These are phyloP conservation scores for Diplolepis rosae DNA, from an alignment of 2,888 invertebrate genomes.

Conservation along the genomic window DNA sequence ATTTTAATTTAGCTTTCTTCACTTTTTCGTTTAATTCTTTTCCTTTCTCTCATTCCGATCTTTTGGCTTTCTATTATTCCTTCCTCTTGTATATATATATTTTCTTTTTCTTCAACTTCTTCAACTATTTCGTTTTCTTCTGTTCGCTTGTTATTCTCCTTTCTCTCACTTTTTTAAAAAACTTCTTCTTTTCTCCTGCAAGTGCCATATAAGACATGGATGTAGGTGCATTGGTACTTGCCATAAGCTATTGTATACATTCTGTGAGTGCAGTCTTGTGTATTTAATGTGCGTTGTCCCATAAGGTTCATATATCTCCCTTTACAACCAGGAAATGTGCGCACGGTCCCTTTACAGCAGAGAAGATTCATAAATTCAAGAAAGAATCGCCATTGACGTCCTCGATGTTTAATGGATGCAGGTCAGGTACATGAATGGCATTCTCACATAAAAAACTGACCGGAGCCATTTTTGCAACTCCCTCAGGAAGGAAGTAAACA, in stretches of 20 bases:
- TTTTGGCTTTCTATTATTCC: no score
- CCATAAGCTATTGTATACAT: slow-evolving; percentile 3
- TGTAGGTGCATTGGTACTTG: background rate
- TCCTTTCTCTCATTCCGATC: background rate
- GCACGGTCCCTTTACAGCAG: slow-evolving; percentile 50
- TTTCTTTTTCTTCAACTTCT: background rate
- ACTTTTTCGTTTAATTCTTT: background rate
- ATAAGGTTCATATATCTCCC: slow-evolving; percentile 58
- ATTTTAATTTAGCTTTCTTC: background rate
- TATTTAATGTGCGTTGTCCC: slow-evolving; percentile 53
- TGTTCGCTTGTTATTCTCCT: background rate
- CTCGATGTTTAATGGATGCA: slow-evolving; percentile 22
- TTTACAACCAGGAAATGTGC: slow-evolving; percentile 57
- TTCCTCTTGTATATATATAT: no score
- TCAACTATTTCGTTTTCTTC: background rate
- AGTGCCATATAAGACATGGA: background rate
- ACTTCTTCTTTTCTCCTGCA: background rate
- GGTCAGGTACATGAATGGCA: slow-evolving; percentile 23
- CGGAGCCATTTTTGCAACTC: slow-evolving; percentile 3
- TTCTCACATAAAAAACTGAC: slow-evolving; percentile 23
- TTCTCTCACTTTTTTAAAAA: background rate
- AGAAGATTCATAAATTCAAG: slow-evolving; percentile 55
- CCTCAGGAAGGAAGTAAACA: background rate
- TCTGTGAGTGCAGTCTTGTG: slow-evolving; percentile 34
- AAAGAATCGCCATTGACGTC: slow-evolving; percentile 27